These are phyloP conservation scores for Poliocrania exsul DNA, from an alignment of 2,797 vertebrate species.

Conservation along the genomic window DNA sequence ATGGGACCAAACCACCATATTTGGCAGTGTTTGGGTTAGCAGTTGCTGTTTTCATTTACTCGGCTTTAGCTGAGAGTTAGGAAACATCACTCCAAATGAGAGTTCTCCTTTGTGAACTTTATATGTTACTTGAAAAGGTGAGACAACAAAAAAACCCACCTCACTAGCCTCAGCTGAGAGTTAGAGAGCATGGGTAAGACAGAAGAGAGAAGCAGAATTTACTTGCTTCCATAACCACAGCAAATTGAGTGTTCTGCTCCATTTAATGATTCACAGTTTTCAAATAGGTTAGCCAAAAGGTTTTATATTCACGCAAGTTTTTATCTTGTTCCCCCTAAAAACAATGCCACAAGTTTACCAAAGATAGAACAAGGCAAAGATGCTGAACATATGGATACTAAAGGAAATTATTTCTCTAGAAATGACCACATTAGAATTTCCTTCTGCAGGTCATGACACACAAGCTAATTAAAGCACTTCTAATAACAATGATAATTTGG, in stretches of 20 bases:
- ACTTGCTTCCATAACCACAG: not conserved
- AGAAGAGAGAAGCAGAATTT: not conserved
- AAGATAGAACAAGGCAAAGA: constrained; percentile 23
- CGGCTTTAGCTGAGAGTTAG: not conserved
- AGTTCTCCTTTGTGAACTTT: not conserved
- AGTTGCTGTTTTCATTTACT: not conserved
- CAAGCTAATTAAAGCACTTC: not conserved
- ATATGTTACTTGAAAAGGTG: not conserved
- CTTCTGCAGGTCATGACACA: not conserved
- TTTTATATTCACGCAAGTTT: not conserved
- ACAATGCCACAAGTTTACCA: not conserved
- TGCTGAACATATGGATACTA: not conserved
- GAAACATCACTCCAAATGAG: not conserved
- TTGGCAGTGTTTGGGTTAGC: not conserved
- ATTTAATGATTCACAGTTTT: not conserved
- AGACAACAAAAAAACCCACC: not conserved
- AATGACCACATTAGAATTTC: constrained; percentile 24
- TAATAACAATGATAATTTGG: not conserved
- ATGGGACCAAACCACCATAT: not conserved
- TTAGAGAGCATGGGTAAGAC: not conserved
- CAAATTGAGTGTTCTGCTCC: not conserved
- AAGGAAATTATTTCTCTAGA: constrained; percentile 26
- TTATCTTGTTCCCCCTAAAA: not conserved
- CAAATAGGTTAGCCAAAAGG: not conserved
- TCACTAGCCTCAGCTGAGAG: not conserved